Percentiles rank a stretch among this genome's conserved stretches.
Evolutionary conservation across 2,113 vertebrate genomes (phyloP).

Genomic region (Trochalopteron elliotii): DNA sequence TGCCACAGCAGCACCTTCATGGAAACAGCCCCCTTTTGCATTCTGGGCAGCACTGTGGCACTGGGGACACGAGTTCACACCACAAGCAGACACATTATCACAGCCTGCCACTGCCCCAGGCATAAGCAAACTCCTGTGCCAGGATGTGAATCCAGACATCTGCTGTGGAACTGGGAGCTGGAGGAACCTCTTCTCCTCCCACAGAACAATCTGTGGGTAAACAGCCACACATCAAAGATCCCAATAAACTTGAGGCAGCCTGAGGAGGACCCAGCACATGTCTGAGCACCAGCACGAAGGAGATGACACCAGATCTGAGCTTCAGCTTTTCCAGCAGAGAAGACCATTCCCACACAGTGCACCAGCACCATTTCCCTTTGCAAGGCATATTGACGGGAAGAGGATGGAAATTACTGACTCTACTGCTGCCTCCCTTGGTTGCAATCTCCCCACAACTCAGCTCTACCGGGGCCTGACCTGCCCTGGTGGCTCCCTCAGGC

Average conservation of each 20-base stretch:
- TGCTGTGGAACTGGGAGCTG: background rate
- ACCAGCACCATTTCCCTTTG: background rate
- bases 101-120: rapidly evolving
- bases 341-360: background rate
- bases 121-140: background rate
- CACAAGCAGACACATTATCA: background rate
- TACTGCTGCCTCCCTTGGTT: background rate
- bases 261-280: background rate
- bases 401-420: background rate
- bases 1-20: background rate
- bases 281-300: rapidly evolving
- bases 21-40: background rate
- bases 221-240: background rate
- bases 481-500: background rate
- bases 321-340: background rate
- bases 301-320: background rate
- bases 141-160: background rate
- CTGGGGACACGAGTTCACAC: rapidly evolving
- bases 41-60: background rate
- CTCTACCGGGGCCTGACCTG: background rate
- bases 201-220: background rate
- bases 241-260: background rate
- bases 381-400: background rate
- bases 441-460: background rate
- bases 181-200: background rate